These are phyloP conservation scores for Caenorhabditis brenneri DNA, from an alignment of 1,140 invertebrate species.

Conservation along the genomic window DNA sequence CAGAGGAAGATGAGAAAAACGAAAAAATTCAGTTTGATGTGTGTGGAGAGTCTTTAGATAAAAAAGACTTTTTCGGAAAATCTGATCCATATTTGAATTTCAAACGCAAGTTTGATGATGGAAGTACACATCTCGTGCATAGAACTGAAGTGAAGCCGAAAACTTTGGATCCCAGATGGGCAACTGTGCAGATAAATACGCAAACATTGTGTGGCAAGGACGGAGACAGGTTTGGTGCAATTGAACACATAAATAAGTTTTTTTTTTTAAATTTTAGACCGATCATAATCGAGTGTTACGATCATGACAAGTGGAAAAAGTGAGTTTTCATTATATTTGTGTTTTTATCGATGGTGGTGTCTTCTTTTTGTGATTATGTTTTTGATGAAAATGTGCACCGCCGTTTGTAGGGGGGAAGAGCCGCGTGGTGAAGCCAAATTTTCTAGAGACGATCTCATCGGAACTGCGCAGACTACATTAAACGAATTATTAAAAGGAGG, in stretches of 20 bases:
- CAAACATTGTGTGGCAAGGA: slow-evolving; percentile 76
- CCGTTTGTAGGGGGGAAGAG: slow-evolving; percentile 26
- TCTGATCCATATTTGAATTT: slow-evolving; percentile 75
- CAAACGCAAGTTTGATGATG: slow-evolving; percentile 73
- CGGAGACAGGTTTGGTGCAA: slow-evolving; percentile 72
- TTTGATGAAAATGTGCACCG: not conserved
- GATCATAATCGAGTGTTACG: slow-evolving; percentile 58
- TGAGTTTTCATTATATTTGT: not conserved
- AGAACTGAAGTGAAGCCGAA: slow-evolving; percentile 75
- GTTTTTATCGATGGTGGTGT: not conserved
- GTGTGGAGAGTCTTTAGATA: slow-evolving; percentile 73
- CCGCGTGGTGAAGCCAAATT: slow-evolving; percentile 26
- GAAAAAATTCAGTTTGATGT: slow-evolving; percentile 74
- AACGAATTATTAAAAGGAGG: slow-evolving; percentile 67
- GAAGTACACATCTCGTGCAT: slow-evolving; percentile 74
- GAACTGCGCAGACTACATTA: slow-evolving; percentile 71
- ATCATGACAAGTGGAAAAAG: slow-evolving; percentile 50
- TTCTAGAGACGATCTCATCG: slow-evolving; percentile 72
- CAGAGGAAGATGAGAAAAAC: slow-evolving; percentile 73
- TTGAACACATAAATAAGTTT: not conserved
- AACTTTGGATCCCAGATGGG: slow-evolving; percentile 76
- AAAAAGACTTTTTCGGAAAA: slow-evolving; percentile 75
- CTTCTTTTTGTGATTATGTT: not conserved
- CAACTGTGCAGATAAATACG: slow-evolving; percentile 74
- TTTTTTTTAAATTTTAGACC: not conserved